Percentiles rank a stretch among this genome's conserved stretches.
Evolutionary conservation across 2,797 vertebrate genomes (phyloP).

Genomic region (Eulemur coronatus): DNA sequence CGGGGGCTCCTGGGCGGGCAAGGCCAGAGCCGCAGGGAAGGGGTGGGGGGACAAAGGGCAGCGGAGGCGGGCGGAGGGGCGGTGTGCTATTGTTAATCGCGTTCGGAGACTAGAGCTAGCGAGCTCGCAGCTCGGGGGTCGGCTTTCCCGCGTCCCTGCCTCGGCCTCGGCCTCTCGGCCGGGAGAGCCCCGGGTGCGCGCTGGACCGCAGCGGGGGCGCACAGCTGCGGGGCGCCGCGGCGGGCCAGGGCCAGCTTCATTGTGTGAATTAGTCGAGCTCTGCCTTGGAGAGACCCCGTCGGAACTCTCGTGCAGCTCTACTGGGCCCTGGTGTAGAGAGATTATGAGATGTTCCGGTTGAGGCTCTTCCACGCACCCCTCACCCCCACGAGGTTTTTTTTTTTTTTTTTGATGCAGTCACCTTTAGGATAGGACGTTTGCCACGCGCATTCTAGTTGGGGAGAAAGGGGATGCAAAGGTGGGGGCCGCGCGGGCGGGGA

Average conservation of each 20-base stretch:
- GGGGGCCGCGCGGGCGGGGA: neutral
- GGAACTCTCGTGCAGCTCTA: neutral
- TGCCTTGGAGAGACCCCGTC: neutral
- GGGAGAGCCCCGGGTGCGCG: neutral
- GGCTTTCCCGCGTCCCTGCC: neutral
- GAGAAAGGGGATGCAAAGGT: slow-evolving; percentile 18
- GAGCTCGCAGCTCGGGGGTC: neutral
- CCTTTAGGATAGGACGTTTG: slow-evolving; percentile 80
- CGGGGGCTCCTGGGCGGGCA: neutral
- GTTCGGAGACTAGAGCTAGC: neutral
- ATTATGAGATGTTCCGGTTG: neutral
- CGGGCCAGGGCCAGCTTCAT: neutral
- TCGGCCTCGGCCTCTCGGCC: neutral
- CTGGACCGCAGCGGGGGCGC: neutral
- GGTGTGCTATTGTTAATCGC: slow-evolving; percentile 60
- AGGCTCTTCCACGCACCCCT: neutral
- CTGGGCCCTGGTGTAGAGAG: neutral
- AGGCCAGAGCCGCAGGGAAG: neutral
- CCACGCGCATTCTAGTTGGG: slow-evolving; percentile 61
- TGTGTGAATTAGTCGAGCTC: neutral
- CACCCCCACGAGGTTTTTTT: neutral
- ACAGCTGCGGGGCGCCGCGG: neutral
- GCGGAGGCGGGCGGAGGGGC: slow-evolving; percentile 14
- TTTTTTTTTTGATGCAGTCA: slow-evolving; percentile 46
- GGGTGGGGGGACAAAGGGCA: slow-evolving; percentile 65